Percentiles rank a stretch among this genome's conserved stretches.
Evolutionary conservation across 2,797 vertebrate genomes (phyloP).

Genomic region (Otolemur crassicaudatus): DNA sequence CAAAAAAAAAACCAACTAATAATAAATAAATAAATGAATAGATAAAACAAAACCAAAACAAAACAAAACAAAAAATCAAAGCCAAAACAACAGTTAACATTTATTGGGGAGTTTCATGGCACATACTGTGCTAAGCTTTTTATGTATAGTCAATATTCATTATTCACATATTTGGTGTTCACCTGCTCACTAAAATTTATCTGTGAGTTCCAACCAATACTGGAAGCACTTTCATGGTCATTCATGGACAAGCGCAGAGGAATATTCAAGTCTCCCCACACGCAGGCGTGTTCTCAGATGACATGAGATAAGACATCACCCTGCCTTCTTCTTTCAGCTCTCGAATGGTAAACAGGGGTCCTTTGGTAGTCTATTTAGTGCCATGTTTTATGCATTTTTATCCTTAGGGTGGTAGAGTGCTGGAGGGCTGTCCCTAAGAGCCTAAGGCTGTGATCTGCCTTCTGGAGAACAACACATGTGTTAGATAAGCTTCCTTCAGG

Average conservation of each 20-base stretch:
- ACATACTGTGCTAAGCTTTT: neutral
- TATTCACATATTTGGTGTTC: neutral
- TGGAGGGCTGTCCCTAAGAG: neutral
- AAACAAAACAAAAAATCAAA: neutral
- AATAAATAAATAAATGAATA: no score
- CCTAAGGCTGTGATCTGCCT: neutral
- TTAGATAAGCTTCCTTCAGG: neutral
- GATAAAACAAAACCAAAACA: no score
- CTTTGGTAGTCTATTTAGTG: neutral
- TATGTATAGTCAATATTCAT: neutral
- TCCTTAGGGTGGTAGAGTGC: neutral
- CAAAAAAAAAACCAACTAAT: no score
- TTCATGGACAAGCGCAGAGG: neutral
- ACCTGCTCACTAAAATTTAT: neutral
- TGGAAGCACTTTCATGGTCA: neutral
- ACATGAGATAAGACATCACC: neutral
- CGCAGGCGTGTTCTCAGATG: neutral
- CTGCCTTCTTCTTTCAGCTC: neutral
- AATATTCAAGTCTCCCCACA: neutral
- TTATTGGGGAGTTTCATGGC: neutral
- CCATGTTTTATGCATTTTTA: neutral
- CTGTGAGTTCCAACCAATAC: neutral
- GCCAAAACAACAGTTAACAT: neutral
- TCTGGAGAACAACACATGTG: neutral
- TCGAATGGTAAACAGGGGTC: neutral